Evolutionary conservation across 2,797 vertebrate species (phyloP).

Genomic region (Sebastiscus albofasciatus): DNA sequence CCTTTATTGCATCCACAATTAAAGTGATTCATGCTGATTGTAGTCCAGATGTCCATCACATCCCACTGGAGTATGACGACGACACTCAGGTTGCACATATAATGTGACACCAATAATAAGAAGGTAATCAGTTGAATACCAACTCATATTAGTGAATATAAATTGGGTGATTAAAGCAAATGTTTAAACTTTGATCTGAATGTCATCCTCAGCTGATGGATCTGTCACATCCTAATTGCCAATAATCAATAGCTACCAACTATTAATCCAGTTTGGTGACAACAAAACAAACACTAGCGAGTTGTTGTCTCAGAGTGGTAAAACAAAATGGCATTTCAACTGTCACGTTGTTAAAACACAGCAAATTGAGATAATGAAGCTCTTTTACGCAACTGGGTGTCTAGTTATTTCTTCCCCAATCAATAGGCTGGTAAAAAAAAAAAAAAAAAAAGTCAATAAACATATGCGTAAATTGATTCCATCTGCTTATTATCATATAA

Average conservation of each 20-base stretch:
- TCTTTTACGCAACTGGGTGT: constrained; percentile 59
- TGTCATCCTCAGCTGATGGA: constrained; percentile 44
- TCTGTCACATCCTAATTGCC: constrained; percentile 36
- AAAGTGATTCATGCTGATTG: background rate
- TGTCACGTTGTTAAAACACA: constrained; percentile 62
- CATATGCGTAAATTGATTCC: constrained; percentile 85
- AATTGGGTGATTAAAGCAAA: constrained; percentile 62
- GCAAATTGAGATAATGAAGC: constrained; percentile 70
- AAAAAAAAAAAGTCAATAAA: constrained; percentile 78
- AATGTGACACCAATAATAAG: constrained; percentile 10
- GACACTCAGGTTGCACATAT: background rate
- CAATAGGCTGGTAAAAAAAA: constrained; percentile 68
- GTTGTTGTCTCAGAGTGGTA: constrained; percentile 6
- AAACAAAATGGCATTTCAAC: constrained; percentile 60
- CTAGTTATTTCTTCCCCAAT: constrained; percentile 73
- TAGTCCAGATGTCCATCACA: background rate
- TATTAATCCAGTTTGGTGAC: constrained; percentile 20
- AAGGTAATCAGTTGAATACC: constrained; percentile 14
- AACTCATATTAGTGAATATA: constrained; percentile 60
- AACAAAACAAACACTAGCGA: constrained; percentile 30
- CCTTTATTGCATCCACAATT: background rate
- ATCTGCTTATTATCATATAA: constrained; percentile 86
- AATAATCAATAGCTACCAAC: constrained; percentile 63
- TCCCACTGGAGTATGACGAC: background rate
- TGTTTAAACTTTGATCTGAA: constrained; percentile 52